Evolutionary conservation across 2,797 vertebrate species (phyloP), one percentile per base, ranked within the genome.

Genomic region (Pseudomugil gertrudae): DNA sequence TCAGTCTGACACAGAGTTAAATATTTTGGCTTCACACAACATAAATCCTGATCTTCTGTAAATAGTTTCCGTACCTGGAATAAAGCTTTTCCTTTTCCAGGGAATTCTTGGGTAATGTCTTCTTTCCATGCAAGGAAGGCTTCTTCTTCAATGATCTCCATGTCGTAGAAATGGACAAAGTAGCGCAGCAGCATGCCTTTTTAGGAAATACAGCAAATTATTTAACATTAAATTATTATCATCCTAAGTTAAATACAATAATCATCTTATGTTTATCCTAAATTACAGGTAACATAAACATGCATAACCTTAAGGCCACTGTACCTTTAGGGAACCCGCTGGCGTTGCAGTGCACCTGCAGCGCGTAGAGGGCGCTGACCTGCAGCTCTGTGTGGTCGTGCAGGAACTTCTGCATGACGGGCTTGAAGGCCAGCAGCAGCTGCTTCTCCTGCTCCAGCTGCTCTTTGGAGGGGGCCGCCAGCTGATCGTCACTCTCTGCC

Each of bases 121-220:
- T 99, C 98, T 95, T 99, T 99, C 98, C 98, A 99, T 66, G 97
- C 96, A 75, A 99, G 95, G 87, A 99, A 99, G 91, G 96, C 96
- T 95, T 99, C 98, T 93, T 99, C 98, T 94, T 99, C 97, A 83
- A 99, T 96, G 85, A 99, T 99, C 92, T 99, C 98, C 97, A 99
- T 97, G 77, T 99, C 98, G 80, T 99, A 99, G 76, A 98, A 97
- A 93, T 98, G 94, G 90, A 98, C 97, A 94, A 96, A 99, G 91
- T 97, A 99, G 90, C 97, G 97, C 87, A 99, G 93, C 92, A 99
- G 95, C 98, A 99, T 98, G 90, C 98, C 98, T 99, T 15, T 1
- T 9, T 1, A 24, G 30, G 53, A 19, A 35, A 1, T 61, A 52
- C 17, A 19, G 38, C 38, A 35, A 35, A 30, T 1, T 3, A 52